Evolutionary conservation across 2,113 vertebrate genomes (phyloP).

Genomic region (Oenanthe oenanthe): DNA sequence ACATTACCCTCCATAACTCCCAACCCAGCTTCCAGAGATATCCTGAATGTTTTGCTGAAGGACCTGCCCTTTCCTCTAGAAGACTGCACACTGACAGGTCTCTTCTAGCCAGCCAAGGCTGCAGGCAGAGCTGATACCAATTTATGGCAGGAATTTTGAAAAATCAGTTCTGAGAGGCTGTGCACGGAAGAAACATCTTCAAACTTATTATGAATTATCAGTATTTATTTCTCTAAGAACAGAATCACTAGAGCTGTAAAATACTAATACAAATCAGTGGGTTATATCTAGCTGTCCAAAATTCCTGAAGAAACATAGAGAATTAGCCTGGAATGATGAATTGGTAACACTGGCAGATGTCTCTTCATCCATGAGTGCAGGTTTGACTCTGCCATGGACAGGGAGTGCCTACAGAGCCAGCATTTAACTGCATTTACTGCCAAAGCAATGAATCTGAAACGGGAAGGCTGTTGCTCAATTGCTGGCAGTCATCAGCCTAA

Average conservation of each 20-base stretch:
- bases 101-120: not conserved
- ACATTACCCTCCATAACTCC: not conserved
- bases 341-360: not conserved
- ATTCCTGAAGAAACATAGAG: rapidly evolving
- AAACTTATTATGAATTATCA: not conserved
- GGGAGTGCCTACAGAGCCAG: not conserved
- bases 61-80: not conserved
- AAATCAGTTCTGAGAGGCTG: not conserved
- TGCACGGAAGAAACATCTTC: not conserved
- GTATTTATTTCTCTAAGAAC: not conserved
- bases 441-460: not conserved
- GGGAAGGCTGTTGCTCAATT: not conserved
- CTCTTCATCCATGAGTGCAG: rapidly evolving
- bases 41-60: not conserved
- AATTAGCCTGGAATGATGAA: not conserved
- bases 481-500: not conserved
- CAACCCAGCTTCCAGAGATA: not conserved
- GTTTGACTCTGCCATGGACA: not conserved
- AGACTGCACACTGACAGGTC: not conserved
- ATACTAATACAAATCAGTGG: not conserved
- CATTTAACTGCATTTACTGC: not conserved
- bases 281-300: not conserved
- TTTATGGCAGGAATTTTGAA: not conserved
- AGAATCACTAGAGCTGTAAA: not conserved
- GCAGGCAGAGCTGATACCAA: not conserved